A percentile compares a stretch with the other conserved stretches of the same genome.
Evolutionary conservation across 2,888 invertebrate genomes (phyloP).

Genomic region (Apeira syringaria): DNA sequence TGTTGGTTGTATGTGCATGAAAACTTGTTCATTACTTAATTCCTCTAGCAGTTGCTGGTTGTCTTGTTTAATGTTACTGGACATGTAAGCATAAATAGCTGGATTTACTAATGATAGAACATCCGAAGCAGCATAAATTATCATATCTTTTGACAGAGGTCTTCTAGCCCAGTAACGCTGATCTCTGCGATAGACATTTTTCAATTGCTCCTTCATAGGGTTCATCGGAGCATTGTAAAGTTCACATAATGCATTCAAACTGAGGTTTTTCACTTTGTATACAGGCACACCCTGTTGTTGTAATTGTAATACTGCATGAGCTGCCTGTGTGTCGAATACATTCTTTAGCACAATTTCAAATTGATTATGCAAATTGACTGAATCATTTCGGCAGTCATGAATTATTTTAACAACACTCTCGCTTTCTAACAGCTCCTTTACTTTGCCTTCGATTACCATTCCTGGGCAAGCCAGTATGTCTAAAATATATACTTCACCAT

Average conservation of each 20-base stretch:
- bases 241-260: constrained; percentile 95
- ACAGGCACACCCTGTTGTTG: constrained; percentile 96
- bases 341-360: constrained; percentile 92
- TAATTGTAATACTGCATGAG: constrained; percentile 95
- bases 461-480: constrained; percentile 94
- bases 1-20: constrained; percentile 92
- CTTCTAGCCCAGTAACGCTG: constrained; percentile 95
- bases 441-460: constrained; percentile 90
- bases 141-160: constrained; percentile 95
- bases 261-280: constrained; percentile 96
- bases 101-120: constrained; percentile 94
- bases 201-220: constrained; percentile 95
- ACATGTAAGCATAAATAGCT: constrained; percentile 88
- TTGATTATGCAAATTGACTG: constrained; percentile 93
- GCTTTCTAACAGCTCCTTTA: constrained; percentile 91
- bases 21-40: constrained; percentile 93
- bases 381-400: constrained; percentile 96
- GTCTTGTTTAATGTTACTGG: constrained; percentile 87
- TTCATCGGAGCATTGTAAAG: constrained; percentile 94
- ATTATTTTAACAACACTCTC: constrained; percentile 93
- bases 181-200: constrained; percentile 92
- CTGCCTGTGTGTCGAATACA: constrained; percentile 97
- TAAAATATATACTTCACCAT: constrained; percentile 93
- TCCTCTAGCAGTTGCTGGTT: constrained; percentile 90
- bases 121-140: constrained; percentile 95